Base-by-base conservation (phyloP, 2,888 invertebrate genomes). In the Spisula subtruncata region DNA sequence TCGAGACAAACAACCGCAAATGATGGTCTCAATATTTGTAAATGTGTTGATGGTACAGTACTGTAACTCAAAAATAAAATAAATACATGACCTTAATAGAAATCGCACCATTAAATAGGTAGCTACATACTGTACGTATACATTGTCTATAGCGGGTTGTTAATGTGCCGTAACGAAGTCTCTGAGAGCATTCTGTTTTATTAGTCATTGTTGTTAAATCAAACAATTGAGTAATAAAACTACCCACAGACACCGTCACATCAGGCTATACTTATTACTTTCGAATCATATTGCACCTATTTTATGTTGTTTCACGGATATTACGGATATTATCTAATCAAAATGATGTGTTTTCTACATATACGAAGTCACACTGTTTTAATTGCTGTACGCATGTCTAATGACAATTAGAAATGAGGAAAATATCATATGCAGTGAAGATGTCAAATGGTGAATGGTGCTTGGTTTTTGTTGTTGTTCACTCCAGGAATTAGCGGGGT, bases 401-500 rank as follows among this genome's bases (percentile, higher is more conserved):
- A 83, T 48, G 48, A 82, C 46, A 86, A 86, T 66, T 79, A 35
- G 1, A 82, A 75, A 18, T 41, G 48, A 71, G 87, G 87, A 25
- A 51, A 87, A 32, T 87, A 87, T 54, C n/a, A n/a, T n/a, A n/a
- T n/a, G n/a, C n/a, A n/a, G n/a, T n/a, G n/a, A n/a, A n/a, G n/a
- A n/a, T n/a, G n/a, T n/a, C n/a, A n/a, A n/a, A n/a, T n/a, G n/a
- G n/a, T n/a, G n/a, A n/a, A n/a, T n/a, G n/a, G n/a, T n/a, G n/a
- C n/a, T n/a, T n/a, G n/a, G n/a, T n/a, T n/a, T n/a, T n/a, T n/a
- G n/a, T n/a, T n/a, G n/a, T n/a, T n/a, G n/a, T n/a, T n/a, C n/a
- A n/a, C n/a, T n/a, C n/a, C n/a, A n/a, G n/a, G n/a, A n/a, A n/a
- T n/a, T n/a, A n/a, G n/a, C n/a, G n/a, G n/a, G n/a, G n/a, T n/a